Base-by-base conservation (phyloP, 2,113 vertebrate genomes). In the Willisornis vidua region DNA sequence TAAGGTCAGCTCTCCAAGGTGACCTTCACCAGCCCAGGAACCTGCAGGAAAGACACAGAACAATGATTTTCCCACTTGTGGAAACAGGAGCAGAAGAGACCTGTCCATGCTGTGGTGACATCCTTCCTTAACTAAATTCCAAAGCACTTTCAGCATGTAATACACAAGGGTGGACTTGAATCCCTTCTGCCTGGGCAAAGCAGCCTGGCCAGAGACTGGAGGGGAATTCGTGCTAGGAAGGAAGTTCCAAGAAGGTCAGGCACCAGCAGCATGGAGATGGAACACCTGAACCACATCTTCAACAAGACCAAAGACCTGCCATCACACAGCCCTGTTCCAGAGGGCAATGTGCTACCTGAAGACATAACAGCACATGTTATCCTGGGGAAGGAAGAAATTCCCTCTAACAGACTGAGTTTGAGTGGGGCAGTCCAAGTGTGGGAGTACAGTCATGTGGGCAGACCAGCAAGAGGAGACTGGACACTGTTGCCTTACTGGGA, bases 1-100 rank as follows among this genome's bases (percentile, higher is more conserved):
- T 98, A 98, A 12, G 98, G 97, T 0, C 98, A 99, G 52, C 94
- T 98, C 93, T 98, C 98, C 87, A 97, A 95, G 68, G 98, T 59
- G 12, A 99, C 81, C 89, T 98, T 99, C 81, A 99, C 97, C 76
- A 98, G 41, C 46, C 65, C 97, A 62, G 97, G 95, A 87, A 98
- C 95, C 99, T 99, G 95, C 13, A 91, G 74, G 46, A 45, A 85
- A 91, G 43, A 91, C 6, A n/a, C 0, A 8, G 48, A 94, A 14
- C 1, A 1, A 25, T 23, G 12, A 57, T 46, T 52, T 24, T 22
- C 35, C 22, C 26, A 24, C 33, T 67, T 2, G 5, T n/a, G 57
- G 43, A 62, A 86, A 61, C 43, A 66, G 5, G 7, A 65, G 1
- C 1, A 70, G 43, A 85, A 15, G 26, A 78, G 22, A 51, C 12